Percentiles rank a stretch among this genome's conserved stretches.
Conservation (phyloP, 2,888 invertebrate genomes). For the Cactoblastis cactorum region DNA sequence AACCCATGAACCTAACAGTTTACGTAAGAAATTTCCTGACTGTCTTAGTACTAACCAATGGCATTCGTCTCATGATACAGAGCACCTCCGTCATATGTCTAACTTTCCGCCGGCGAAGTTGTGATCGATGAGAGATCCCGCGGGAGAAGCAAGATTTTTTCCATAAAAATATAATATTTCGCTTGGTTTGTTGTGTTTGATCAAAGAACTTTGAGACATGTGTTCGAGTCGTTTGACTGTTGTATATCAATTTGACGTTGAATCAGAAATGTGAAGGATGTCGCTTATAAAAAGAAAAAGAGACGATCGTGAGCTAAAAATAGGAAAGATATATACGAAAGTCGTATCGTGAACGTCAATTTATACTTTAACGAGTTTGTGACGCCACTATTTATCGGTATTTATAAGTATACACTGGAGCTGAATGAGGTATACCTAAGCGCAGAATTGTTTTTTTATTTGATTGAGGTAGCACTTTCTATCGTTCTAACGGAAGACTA, state of each 20-base stretch:
- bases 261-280: background rate
- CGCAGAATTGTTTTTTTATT: too few species aligned
- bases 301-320: background rate
- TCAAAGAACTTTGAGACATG: background rate
- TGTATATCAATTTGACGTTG: background rate
- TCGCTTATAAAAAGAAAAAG: background rate
- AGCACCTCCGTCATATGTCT: conserved; percentile 3
- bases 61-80: background rate
- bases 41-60: background rate
- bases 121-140: conserved; percentile 1
- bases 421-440: too few species aligned
- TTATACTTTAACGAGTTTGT: too few species aligned
- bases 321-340: background rate
- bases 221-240: background rate
- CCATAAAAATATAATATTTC: conserved; percentile 4
- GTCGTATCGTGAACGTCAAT: background rate
- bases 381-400: too few species aligned
- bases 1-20: too few species aligned
- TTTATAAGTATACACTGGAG: too few species aligned
- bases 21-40: too few species aligned
- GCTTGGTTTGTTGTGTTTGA: conserved; percentile 7
- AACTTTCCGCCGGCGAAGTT: conserved; percentile 4
- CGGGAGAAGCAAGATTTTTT: background rate
- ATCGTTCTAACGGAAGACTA: too few species aligned
- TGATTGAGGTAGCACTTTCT: too few species aligned